These are phyloP conservation scores for Operophtera brumata DNA, from an alignment of 2,888 invertebrate species.

Conservation along the genomic window DNA sequence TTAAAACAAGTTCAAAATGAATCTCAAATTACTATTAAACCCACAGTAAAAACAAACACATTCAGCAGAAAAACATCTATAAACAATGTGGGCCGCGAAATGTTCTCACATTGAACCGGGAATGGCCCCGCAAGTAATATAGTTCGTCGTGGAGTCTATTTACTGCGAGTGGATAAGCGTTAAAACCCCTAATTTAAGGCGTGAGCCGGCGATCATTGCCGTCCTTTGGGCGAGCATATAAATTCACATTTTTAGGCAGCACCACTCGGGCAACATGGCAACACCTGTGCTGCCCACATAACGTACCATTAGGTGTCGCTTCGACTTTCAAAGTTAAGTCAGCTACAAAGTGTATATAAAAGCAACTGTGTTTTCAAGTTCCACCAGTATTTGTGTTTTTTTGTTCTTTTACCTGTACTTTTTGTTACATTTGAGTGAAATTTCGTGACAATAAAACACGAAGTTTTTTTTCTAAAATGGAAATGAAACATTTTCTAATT, in stretches of 20 bases:
- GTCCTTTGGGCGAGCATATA: constrained; percentile 67
- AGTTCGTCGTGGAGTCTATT: constrained; percentile 68
- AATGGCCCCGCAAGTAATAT: constrained; percentile 60
- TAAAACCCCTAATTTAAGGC: constrained; percentile 77
- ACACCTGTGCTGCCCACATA: constrained; percentile 67
- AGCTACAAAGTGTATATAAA: constrained; percentile 28
- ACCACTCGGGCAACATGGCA: constrained; percentile 47
- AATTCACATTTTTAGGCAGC: constrained; percentile 77
- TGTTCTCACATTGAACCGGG: constrained; percentile 44
- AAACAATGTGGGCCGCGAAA: constrained; percentile 54
- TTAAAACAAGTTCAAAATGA: constrained; percentile 24
- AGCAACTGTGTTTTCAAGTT: constrained; percentile 20
- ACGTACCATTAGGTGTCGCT: constrained; percentile 60
- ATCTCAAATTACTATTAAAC: constrained; percentile 36
- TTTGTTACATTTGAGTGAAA: too few species aligned
- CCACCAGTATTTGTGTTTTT: not conserved
- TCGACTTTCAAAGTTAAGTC: constrained; percentile 46
- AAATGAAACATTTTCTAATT: not conserved
- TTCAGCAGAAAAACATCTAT: constrained; percentile 54
- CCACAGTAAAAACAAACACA: constrained; percentile 40
- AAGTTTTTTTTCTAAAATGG: not conserved
- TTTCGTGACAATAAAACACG: too few species aligned
- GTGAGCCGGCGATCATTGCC: constrained; percentile 75
- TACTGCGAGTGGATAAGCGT: constrained; percentile 73
- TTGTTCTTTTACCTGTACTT: too few species aligned